These are phyloP conservation scores for Drosophila setifemur DNA, from an alignment of 1,140 invertebrate species.

Conservation along the genomic window DNA sequence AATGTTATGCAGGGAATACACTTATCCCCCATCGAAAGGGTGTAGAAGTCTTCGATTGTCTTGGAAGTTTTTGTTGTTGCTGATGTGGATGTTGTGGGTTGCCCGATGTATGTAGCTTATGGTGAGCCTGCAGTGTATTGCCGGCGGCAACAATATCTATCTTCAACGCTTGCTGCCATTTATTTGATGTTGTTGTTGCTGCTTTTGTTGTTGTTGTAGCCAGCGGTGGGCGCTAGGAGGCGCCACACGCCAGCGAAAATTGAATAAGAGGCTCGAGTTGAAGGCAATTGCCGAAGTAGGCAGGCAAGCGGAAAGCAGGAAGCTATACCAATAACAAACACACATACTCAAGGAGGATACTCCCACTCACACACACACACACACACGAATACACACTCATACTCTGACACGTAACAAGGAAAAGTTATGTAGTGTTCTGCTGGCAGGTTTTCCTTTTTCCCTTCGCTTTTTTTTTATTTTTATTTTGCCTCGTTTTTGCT, in stretches of 20 bases:
- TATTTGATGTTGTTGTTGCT: constrained; percentile 2
- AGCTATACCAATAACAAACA: constrained; percentile 64
- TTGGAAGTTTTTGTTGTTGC: constrained; percentile 3
- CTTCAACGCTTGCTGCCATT: constrained; percentile 48
- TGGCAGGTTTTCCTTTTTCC: constrained; percentile 51
- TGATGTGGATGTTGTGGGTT: constrained; percentile 42
- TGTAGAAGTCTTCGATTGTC: constrained; percentile 10
- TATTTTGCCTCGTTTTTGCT: constrained; percentile 33
- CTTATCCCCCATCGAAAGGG: neutral
- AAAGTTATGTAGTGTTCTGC: constrained; percentile 77
- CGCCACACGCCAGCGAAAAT: constrained; percentile 74
- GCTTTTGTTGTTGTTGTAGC: constrained; percentile 12
- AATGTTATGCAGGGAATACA: no score
- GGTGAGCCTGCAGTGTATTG: constrained; percentile 66
- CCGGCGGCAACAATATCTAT: constrained; percentile 59
- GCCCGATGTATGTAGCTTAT: constrained; percentile 61
- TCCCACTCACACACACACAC: constrained; percentile 12
- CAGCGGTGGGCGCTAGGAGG: constrained; percentile 65
- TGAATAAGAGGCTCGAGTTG: constrained; percentile 66
- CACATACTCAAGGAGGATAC: constrained; percentile 14
- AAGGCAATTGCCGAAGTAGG: constrained; percentile 50
- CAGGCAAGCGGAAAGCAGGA: constrained; percentile 60
- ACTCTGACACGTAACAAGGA: constrained; percentile 23
- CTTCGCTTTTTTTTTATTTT: constrained; percentile 23
- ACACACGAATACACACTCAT: constrained; percentile 5